These are phyloP conservation scores for Sparidentex hasta DNA, from an alignment of 2,797 vertebrate genomes.

Conservation along the genomic window DNA sequence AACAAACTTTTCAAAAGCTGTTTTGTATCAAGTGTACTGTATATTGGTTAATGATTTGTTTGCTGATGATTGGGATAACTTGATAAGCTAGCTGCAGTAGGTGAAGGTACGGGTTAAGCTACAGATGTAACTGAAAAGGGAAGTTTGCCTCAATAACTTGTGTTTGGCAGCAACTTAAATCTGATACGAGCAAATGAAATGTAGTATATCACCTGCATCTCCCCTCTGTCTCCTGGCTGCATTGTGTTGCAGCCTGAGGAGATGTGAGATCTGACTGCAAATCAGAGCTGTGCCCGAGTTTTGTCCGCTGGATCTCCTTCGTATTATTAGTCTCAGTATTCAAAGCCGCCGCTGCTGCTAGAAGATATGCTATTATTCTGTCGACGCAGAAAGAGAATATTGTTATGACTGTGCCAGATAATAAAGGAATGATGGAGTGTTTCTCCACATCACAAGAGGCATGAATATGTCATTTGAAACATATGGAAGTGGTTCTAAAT, in stretches of 20 bases:
- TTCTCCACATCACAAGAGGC: background rate
- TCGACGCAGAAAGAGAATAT: background rate
- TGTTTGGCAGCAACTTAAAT: slow-evolving; percentile 14
- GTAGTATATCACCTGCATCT: slow-evolving; percentile 5
- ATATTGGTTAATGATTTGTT: slow-evolving; percentile 17
- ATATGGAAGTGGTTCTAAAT: background rate
- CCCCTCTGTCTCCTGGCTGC: background rate
- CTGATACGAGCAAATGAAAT: slow-evolving; percentile 35
- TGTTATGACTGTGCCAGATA: slow-evolving; percentile 6
- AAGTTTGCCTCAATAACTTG: background rate
- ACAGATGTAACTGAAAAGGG: background rate
- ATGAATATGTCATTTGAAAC: slow-evolving; percentile 13
- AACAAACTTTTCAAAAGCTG: background rate
- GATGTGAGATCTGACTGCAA: slow-evolving; percentile 5
- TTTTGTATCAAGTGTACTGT: background rate
- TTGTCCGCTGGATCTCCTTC: background rate
- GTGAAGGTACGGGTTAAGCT: no score
- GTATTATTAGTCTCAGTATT: slow-evolving; percentile 4
- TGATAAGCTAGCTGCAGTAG: background rate
- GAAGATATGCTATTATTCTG: background rate
- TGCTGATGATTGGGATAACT: slow-evolving; percentile 12
- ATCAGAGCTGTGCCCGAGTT: background rate
- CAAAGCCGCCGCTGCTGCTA: background rate
- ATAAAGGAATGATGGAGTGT: background rate
- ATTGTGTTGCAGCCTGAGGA: background rate